Evolutionary conservation across 2,113 vertebrate species (phyloP).

Genomic region (Cephalophus harveyi): DNA sequence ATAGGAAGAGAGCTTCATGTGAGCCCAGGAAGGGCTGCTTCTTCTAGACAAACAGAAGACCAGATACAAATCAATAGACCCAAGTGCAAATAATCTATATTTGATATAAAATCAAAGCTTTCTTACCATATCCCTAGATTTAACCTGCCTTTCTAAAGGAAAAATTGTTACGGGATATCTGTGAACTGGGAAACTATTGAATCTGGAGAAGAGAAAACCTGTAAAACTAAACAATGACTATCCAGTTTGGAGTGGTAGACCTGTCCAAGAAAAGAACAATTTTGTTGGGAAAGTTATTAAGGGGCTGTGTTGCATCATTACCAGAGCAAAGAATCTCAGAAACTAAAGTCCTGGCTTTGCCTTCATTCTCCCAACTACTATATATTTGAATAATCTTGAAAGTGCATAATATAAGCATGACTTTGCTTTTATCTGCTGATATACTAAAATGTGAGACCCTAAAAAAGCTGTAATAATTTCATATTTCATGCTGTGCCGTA

Average conservation of each 20-base stretch:
- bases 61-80: too few species aligned
- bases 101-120: not conserved
- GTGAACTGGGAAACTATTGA: not conserved
- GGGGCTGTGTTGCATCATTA: not conserved
- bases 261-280: not conserved
- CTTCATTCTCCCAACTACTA: not conserved
- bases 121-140: not conserved
- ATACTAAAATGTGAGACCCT: too few species aligned
- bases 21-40: too few species aligned
- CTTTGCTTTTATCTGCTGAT: not conserved
- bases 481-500: accelerated
- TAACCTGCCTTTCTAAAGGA: not conserved
- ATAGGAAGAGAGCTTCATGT: not conserved
- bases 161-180: not conserved
- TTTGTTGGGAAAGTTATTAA: not conserved
- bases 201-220: not conserved
- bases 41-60: not conserved
- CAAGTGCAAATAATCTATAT: not conserved
- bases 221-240: not conserved
- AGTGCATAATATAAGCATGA: not conserved
- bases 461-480: not conserved
- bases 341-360: not conserved
- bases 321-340: not conserved
- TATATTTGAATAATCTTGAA: not conserved
- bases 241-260: not conserved